These are phyloP conservation scores for Priocnemis perturbator DNA, from an alignment of 2,888 invertebrate genomes.

Conservation along the genomic window DNA sequence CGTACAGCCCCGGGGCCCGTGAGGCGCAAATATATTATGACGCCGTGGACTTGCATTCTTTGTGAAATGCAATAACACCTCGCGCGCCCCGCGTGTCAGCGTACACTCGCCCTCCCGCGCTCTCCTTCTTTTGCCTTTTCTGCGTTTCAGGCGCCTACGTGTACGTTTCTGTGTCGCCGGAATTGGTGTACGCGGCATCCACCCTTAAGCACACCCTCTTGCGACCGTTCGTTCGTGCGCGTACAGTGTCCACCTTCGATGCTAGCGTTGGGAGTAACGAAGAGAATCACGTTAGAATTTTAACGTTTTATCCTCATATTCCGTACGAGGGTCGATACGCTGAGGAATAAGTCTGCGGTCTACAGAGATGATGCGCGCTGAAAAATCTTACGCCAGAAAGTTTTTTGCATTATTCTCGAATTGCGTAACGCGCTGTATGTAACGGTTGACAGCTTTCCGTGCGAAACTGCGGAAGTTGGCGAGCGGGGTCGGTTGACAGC, in stretches of 20 bases:
- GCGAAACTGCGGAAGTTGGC: no score
- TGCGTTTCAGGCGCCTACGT: background rate
- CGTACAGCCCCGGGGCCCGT: constrained; percentile 33
- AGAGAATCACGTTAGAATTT: no score
- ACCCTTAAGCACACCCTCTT: background rate
- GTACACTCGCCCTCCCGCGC: background rate
- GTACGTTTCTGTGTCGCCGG: background rate
- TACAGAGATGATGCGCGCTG: no score
- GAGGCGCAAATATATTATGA: constrained; percentile 53
- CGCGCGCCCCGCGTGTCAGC: constrained; percentile 17
- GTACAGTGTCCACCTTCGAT: background rate
- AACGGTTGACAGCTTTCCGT: no score
- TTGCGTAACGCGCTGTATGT: no score
- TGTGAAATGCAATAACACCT: constrained; percentile 56
- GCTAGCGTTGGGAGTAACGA: no score
- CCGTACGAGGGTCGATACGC: no score
- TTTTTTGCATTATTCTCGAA: no score
- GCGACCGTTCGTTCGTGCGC: background rate
- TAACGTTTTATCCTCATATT: no score
- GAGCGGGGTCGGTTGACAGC: no score
- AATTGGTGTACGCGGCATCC: background rate
- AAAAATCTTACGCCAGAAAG: no score
- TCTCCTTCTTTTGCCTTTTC: constrained; percentile 6
- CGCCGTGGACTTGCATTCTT: constrained; percentile 57
- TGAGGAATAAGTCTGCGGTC: no score